Percentiles rank a stretch among this genome's conserved stretches.
Conservation (phyloP, 92 coral and sea anemone species). For the Epizoanthus ramosus region DNA sequence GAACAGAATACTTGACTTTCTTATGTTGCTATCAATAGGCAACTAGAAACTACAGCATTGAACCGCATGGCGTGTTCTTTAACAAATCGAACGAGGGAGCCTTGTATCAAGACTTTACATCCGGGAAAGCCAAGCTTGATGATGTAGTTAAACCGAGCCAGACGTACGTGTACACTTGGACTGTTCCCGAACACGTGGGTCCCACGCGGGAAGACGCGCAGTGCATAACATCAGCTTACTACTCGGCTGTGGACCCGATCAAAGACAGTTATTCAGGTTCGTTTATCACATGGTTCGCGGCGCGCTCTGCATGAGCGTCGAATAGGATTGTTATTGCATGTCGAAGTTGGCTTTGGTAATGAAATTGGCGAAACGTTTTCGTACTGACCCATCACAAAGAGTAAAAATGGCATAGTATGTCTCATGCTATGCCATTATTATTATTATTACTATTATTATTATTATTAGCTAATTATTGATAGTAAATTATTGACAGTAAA, state of each 20-base stretch:
- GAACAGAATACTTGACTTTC: neutral
- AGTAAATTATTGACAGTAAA: no score
- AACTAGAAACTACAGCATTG: slow-evolving; percentile 73
- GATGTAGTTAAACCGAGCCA: slow-evolving; percentile 76
- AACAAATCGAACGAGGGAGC: slow-evolving; percentile 93
- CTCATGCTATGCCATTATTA: no score
- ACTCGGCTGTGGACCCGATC: slow-evolving; percentile 84
- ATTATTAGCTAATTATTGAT: no score
- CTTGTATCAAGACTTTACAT: slow-evolving; percentile 74
- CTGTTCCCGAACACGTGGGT: slow-evolving; percentile 82
- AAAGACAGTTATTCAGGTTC: slow-evolving; percentile 91
- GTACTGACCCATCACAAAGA: no score
- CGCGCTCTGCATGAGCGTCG: no score
- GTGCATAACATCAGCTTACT: slow-evolving; percentile 82
- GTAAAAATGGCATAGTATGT: no score
- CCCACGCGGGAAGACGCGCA: slow-evolving; percentile 78
- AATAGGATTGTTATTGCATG: no score
- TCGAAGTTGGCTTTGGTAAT: no score
- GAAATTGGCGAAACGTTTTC: no score
- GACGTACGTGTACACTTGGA: slow-evolving; percentile 78
- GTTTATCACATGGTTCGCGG: neutral
- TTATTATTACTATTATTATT: no score
- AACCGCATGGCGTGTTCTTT: slow-evolving; percentile 94
- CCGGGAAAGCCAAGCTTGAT: slow-evolving; percentile 75
- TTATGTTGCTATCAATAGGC: slow-evolving; percentile 54